Evolutionary conservation across 2,113 vertebrate species (phyloP), one percentile per base, ranked within the genome.

Genomic region (Damaliscus lunatus): DNA sequence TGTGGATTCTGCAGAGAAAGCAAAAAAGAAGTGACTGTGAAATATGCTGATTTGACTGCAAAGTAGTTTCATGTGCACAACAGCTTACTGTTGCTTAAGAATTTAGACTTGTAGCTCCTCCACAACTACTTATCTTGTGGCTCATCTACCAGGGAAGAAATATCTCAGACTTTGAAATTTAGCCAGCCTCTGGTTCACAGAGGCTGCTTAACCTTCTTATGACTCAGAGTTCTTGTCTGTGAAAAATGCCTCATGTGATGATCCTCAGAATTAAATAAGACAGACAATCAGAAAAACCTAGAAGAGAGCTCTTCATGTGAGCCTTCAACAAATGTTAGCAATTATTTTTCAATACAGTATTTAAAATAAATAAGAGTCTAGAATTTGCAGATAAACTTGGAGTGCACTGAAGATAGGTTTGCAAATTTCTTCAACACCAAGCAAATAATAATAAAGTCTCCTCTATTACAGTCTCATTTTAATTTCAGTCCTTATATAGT

Each of bases 1-100:
- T 95, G 84, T 80, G 57, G 31, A 94, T 88, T 95, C 57, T 97
- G 92, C 92, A 84, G n/a, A 87, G 86, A 90, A 95, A 97, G 96
- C 96, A 96, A 88, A 97, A 97, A 29, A 50, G 16, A 96, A 89
- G 46, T 80, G 74, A 91, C 80, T 94, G 48, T 87, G 86, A 97
- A 98, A 98, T 96, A 91, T 93, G 93, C 97, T 97, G 95, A 97
- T 84, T 81, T 95, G 83, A 77, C 93, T 97, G 93, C 87, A 92
- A 95, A 94, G 46, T 67, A 96, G 80, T 88, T 96, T 97, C 60
- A 64, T 14, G 46, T 16, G 53, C 53, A 50, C 83, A 96, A 91
- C 57, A 90, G 48, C 19, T 50, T 95, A 43, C 15, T n/a, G 71
- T 27, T 95, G 59, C 40, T 88, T 94, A 60, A 88, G 48, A 94